Base-by-base conservation (phyloP, 2,113 vertebrate species). In the Lampris megalopsis region DNA sequence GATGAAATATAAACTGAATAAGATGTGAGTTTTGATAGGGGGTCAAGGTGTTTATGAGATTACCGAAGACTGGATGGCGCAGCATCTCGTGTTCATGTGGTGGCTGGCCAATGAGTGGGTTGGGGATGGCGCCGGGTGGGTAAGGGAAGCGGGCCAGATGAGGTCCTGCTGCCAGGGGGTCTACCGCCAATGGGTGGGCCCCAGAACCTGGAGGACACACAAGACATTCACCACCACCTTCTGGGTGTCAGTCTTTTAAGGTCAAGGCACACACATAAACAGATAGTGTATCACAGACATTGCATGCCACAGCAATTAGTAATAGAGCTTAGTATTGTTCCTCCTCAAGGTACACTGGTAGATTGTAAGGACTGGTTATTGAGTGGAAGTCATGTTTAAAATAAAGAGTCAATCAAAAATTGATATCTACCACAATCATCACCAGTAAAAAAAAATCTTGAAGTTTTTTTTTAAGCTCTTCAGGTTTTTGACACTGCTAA, bases 1-100 rank as follows among this genome's bases (percentile, higher is more conserved):
- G 13, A 53, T 53, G 11, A n/a, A 11, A 50, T 10, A 50, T 45
- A 45, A n/a, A 53, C 10, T 5, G 24, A 50, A 73, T 45, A 6
- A 0, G 9, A 65, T 37, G 61, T 49, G 49, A 0, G 40, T 40
- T 50, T 50, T n/a, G 48, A 13, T 13, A 5, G 53, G 63, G 59
- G 1, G 5, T 9, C 40, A 4, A 35, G 1, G 41, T 6, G 47
- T 53, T 9, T 0, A 68, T 13, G 7, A n/a, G 11, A 96, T 90
- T 90, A 99, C 98, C 98, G 5, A 99, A 99, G 61, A 99, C 95
- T 0, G 97, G 98, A 85, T 99, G 98, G 75, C 98, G 95, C 47
- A 99, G 96, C 97, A 99, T 98, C 94, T 99, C 98, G 54, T 99
- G 98, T 91, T 99, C 98, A 0, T 98, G 97, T n/a, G 96, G 97